phyloP scores from a whole-genome alignment of 2,113 vertebrate genomes.

The Cynocephalus volans region DNA sequence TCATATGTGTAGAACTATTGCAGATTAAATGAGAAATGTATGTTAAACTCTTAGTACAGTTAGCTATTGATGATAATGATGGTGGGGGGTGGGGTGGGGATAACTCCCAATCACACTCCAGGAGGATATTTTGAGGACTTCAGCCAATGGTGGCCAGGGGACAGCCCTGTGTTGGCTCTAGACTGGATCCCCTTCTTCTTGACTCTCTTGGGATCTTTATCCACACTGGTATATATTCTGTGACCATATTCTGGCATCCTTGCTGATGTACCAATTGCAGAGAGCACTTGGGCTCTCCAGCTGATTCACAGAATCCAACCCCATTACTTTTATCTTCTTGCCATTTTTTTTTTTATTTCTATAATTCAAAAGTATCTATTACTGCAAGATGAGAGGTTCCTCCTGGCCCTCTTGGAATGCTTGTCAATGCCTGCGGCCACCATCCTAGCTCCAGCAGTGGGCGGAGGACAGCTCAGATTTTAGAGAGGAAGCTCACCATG shows the following conservation, averaged over 20 bases:
- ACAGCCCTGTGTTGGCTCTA: neutral
- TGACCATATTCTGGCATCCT: neutral
- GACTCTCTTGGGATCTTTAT: neutral
- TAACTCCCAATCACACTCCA: neutral
- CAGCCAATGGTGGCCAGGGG: neutral
- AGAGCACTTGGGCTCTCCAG: neutral
- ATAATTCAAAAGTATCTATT: neutral
- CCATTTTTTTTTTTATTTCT: neutral
- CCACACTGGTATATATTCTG: neutral
- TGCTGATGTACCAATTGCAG: neutral
- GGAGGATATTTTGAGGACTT: neutral
- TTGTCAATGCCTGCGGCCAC: neutral
- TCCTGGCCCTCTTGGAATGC: neutral
- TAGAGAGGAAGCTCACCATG: neutral
- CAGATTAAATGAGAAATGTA: conserved; percentile 8
- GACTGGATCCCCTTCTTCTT: neutral
- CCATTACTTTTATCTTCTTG: neutral
- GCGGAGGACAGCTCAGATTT: neutral
- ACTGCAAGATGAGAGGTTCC: neutral
- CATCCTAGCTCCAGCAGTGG: neutral
- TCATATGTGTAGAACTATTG: neutral
- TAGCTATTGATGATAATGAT: neutral
- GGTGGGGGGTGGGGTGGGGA: too few relatives aligned
- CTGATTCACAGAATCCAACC: neutral
- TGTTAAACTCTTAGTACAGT: conserved; percentile 2